Base-by-base conservation (phyloP, 2,113 vertebrate species). In the Callospermophilus lateralis region DNA sequence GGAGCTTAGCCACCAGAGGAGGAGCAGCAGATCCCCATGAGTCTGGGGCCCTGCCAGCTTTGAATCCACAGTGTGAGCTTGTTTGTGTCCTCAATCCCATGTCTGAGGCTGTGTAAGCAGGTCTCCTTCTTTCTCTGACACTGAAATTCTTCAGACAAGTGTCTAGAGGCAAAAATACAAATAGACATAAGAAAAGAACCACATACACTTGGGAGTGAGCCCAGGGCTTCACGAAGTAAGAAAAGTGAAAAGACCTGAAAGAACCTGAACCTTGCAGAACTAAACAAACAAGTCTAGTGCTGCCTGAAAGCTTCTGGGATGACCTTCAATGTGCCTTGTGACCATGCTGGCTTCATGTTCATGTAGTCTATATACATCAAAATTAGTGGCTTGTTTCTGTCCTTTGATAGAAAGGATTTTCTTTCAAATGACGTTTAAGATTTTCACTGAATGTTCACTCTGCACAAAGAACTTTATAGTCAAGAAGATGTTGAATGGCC, bases 281-380 rank as follows among this genome's bases (percentile, higher is more conserved):
- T 1, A 30, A 45, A 45, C 45, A 45, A 45, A 45, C 45, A 45
- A 45, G 45, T 45, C 45, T 45, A 45, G 45, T 45, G 45, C 45
- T 45, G 45, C 45, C 45, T 45, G 8, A 45, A 45, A 45, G 45
- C 45, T 45, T 45, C 45, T 45, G 45, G 45, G 45, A 1, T 45
- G 45, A 45, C 1, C 4, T 1, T 0, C 8, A 3, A 2, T 4
- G 4, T 11, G 16, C 19, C 28, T 17, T 5, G 4, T 10, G 26
- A 15, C 9, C 3, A 79, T 8, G 13, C 70, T 26, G 17, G 5
- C 3, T 5, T 11, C 45, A 12, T 63, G 51, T 63, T 7, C 28
- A 13, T 15, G 26, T 4, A 28, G 45, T 39, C 37, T 34, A 48
- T 16, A 12, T 6, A 15, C 30, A 4, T 26, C 32, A 30, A 34